These are phyloP conservation scores for Dryomyza anilis DNA, from an alignment of 2,888 invertebrate genomes.

Conservation along the genomic window DNA sequence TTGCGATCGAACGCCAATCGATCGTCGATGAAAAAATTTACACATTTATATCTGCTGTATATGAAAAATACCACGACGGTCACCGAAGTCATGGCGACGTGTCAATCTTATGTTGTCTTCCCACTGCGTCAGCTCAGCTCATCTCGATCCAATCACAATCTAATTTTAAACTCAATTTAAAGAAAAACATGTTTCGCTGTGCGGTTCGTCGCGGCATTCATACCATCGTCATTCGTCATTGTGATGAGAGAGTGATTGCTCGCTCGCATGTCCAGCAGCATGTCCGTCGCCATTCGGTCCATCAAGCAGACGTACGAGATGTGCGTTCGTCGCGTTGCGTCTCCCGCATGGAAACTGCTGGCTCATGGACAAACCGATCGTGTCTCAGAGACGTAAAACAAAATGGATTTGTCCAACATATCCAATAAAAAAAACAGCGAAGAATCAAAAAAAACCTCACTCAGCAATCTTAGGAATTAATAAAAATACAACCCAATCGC, in stretches of 20 bases:
- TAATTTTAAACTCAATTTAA: constrained; percentile 37
- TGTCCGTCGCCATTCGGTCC: background rate
- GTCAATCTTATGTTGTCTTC: constrained; percentile 29
- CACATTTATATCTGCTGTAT: background rate
- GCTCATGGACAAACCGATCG: constrained; percentile 17
- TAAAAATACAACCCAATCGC: background rate
- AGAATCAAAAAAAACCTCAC: too few species aligned
- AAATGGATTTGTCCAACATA: background rate
- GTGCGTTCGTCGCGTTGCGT: constrained; percentile 6
- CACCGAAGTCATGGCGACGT: constrained; percentile 16
- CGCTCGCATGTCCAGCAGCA: constrained; percentile 12
- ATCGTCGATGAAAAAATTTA: background rate
- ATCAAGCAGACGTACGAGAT: background rate
- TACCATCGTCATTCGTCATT: constrained; percentile 28
- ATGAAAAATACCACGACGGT: background rate
- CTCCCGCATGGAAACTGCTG: constrained; percentile 11
- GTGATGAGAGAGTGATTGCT: constrained; percentile 25
- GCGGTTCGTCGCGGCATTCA: constrained; percentile 25
- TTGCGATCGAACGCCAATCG: background rate
- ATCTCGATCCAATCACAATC: constrained; percentile 33
- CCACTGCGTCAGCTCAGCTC: constrained; percentile 5
- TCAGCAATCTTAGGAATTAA: background rate
- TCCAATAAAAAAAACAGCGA: background rate
- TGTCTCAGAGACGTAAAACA: background rate
- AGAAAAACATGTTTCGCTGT: constrained; percentile 29